These are phyloP conservation scores for Calidris pygmaea DNA, from an alignment of 2,113 vertebrate species.

Conservation along the genomic window DNA sequence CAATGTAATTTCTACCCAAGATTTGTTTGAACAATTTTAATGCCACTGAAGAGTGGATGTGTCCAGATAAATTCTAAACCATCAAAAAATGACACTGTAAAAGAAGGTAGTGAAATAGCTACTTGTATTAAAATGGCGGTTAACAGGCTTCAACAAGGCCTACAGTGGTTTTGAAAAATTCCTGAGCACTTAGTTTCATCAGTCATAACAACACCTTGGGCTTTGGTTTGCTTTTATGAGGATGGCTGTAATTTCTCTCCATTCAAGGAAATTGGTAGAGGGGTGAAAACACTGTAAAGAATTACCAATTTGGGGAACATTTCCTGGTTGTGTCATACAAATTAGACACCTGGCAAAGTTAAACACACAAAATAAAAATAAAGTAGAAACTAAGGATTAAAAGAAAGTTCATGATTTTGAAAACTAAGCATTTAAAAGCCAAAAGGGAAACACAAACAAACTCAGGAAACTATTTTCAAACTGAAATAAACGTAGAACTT, in stretches of 20 bases:
- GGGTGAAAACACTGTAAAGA: not conserved
- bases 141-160: constrained; percentile 16
- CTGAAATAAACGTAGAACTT: not conserved
- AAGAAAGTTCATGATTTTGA: not conserved
- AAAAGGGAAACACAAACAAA: not conserved
- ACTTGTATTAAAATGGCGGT: not conserved
- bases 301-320: not conserved
- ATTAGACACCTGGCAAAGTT: not conserved
- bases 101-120: not conserved
- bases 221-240: constrained; percentile 15
- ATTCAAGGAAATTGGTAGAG: not conserved
- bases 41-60: not conserved
- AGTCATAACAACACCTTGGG: not conserved
- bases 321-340: not conserved
- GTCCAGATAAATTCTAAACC: not conserved
- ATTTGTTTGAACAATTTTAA: not conserved
- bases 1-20: not conserved
- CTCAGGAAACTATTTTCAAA: not conserved
- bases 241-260: not conserved
- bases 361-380: not conserved
- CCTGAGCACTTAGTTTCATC: constrained; percentile 9
- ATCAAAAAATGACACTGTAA: not conserved
- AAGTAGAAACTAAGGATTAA: not conserved
- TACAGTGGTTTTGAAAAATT: not conserved
- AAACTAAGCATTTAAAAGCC: not conserved